Percentiles rank a stretch among this genome's conserved stretches.
These are phyloP conservation scores for Sarcophaga peregrina DNA, from an alignment of 1,140 invertebrate species.

Conservation along the genomic window DNA sequence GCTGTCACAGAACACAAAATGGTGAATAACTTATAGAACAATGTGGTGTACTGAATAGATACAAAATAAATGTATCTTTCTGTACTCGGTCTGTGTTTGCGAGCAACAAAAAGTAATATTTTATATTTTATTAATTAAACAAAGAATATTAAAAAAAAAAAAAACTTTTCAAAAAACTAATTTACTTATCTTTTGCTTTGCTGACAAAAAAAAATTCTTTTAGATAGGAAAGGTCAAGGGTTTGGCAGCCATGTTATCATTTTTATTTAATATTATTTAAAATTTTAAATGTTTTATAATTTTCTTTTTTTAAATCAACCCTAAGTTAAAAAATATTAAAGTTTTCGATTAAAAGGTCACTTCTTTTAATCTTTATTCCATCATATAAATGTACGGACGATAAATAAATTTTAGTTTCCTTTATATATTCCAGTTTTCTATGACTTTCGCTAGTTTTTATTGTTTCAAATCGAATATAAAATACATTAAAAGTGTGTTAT, in stretches of 20 bases:
- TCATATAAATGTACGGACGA: no score
- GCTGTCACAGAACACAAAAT: constrained; percentile 31
- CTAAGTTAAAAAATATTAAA: no score
- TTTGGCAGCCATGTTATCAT: background rate
- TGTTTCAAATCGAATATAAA: no score
- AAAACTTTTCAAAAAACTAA: background rate
- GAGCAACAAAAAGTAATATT: constrained; percentile 8
- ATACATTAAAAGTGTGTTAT: no score
- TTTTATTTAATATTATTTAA: background rate
- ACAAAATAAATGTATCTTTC: constrained; percentile 9
- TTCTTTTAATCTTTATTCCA: no score
- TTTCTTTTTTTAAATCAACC: background rate
- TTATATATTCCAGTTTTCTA: no score
- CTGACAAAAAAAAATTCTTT: background rate
- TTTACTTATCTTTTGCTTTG: background rate
- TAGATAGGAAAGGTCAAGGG: constrained; percentile 5
- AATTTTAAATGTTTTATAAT: background rate
- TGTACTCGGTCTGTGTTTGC: background rate
- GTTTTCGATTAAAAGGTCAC: no score
- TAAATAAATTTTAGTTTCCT: no score
- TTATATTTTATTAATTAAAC: constrained; percentile 7
- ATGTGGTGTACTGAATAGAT: constrained; percentile 26
- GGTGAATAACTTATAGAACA: constrained; percentile 27
- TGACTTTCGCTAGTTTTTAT: no score
- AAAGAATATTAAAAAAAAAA: no score